These are phyloP conservation scores for Electrophaes corylata DNA, from an alignment of 2,888 invertebrate genomes.

Conservation along the genomic window DNA sequence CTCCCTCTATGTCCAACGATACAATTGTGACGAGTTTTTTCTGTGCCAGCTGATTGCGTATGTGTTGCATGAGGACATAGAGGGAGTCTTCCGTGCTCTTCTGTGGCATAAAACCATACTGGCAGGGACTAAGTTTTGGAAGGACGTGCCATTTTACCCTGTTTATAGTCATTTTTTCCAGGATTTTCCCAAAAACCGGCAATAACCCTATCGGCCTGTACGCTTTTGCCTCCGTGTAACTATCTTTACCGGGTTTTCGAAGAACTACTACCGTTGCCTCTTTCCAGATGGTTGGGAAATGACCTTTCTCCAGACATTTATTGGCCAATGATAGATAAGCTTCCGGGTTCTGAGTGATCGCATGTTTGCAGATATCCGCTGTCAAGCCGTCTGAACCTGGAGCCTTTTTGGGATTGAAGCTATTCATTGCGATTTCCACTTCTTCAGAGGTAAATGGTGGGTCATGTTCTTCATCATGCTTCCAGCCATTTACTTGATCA, in stretches of 20 bases:
- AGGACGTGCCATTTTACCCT: slow-evolving; percentile 7
- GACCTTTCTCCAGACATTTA: slow-evolving; percentile 30
- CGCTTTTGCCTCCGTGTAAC: slow-evolving; percentile 31
- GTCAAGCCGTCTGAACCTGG: slow-evolving; percentile 25
- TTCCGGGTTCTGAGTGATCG: slow-evolving; percentile 25
- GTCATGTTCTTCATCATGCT: slow-evolving; percentile 15
- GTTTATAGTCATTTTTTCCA: slow-evolving; percentile 4
- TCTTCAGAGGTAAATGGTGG: slow-evolving; percentile 33
- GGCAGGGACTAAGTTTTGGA: not conserved
- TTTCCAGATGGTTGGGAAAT: slow-evolving; percentile 32
- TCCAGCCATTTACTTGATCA: slow-evolving; percentile 10
- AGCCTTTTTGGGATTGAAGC: slow-evolving; percentile 37
- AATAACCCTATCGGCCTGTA: slow-evolving; percentile 40
- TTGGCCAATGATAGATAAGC: slow-evolving; percentile 12
- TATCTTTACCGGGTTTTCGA: slow-evolving; percentile 3
- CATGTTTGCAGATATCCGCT: slow-evolving; percentile 28
- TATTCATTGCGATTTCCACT: slow-evolving; percentile 1
- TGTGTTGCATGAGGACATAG: slow-evolving; percentile 2
- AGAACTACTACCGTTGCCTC: slow-evolving; percentile 14
- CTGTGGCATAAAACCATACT: slow-evolving; percentile 12
- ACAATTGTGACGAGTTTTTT: not conserved
- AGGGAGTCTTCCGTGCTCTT: slow-evolving; percentile 18
- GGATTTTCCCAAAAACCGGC: slow-evolving; percentile 34
- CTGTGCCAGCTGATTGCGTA: not conserved
- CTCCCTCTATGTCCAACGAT: no score